Base-by-base conservation (phyloP, 2,113 vertebrate species). In the Sarotherodon lohbergeri region DNA sequence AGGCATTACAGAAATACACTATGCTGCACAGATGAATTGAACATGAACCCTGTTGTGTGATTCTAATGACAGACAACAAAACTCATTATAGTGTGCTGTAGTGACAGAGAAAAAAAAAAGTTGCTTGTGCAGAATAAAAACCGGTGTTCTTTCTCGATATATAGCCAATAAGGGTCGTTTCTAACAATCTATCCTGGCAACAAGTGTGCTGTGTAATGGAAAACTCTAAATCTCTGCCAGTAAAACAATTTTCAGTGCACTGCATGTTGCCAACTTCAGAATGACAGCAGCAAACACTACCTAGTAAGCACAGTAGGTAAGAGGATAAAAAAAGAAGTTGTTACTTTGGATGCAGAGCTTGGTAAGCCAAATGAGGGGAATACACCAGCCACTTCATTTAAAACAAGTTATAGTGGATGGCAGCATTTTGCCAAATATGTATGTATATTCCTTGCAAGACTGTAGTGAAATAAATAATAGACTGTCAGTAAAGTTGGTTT, bases 191-290 rank as follows among this genome's bases (percentile, higher is more conserved):
- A 14, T 80, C 54, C 68, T 54, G 88, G 88, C 76, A 90, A 82
- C 83, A 84, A 34, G 22, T 54, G 81, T 50, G 52, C 94, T 91
- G 93, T 88, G 95, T 95, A 95, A 96, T 94, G 94, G 95, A 96
- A 96, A 96, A 96, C 94, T 83, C 61, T 87, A 91, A 92, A 90
- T 94, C 94, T 95, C 91, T 94, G 93, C 93, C 94, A 95, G 94
- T 93, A 94, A 96, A 95, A 95, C 92, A 90, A 86, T 92, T 96
- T 92, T 93, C 89, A 91, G 89, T 50, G 36, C 92, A 76, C 90
- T 88, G 91, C 91, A 41, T 91, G 92, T 90, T 91, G 86, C 91
- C 82, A 81, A 59, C 85, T 89, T 93, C 68, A 90, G 81, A 88
- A 82, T 83, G 91, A 92, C 90, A 73, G 55, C 90, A 89, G 89